Base-by-base conservation (phyloP, 2,113 vertebrate genomes). In the Erinaceus europaeus region DNA sequence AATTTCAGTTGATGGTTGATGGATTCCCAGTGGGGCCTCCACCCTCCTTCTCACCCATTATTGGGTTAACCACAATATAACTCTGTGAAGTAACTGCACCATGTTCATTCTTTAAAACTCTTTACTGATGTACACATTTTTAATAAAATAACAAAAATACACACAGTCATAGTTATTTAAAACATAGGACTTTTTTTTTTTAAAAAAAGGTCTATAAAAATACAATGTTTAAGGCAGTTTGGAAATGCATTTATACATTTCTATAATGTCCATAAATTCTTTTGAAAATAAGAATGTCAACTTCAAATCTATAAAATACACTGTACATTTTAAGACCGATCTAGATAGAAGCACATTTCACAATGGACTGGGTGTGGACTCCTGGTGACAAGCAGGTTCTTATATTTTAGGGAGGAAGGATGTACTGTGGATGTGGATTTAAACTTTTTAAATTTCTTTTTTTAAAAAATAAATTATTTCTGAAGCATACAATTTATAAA, bases 401-500 rank as follows among this genome's bases (percentile, higher is more conserved):
- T 97, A 95, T 94, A 95, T 97, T 97, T 94, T 84, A 71, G 84
- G 68, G 92, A 85, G 91, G 55, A 91, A 92, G 92, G 80, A 5
- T 96, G 86, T 14, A 92, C 89, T 74, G 90, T 90, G 34, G 76
- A 93, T 13, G 74, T 74, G 38, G 84, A 95, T 89, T 97, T 97
- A 95, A 97, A 96, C n/a, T 94, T 81, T 96, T 97, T 97, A 94
- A 95, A 95, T 93, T 90, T 95, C n/a, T n/a, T n/a, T 71, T 92
- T 96, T 94, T 97, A 96, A 96, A 98, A 98, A 98, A 99, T 99
- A 99, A 99, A 98, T 99, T 98, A 98, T 98, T 96, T 97, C 96
- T 96, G 97, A 97, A 92, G 97, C 96, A 97, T 97, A 97, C 96
- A 97, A 97, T 98, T 97, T 97, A 98, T 98, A 97, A 98, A 95